Evolutionary conservation across 2,888 invertebrate genomes (phyloP).

Genomic region (Girardia tigrina): DNA sequence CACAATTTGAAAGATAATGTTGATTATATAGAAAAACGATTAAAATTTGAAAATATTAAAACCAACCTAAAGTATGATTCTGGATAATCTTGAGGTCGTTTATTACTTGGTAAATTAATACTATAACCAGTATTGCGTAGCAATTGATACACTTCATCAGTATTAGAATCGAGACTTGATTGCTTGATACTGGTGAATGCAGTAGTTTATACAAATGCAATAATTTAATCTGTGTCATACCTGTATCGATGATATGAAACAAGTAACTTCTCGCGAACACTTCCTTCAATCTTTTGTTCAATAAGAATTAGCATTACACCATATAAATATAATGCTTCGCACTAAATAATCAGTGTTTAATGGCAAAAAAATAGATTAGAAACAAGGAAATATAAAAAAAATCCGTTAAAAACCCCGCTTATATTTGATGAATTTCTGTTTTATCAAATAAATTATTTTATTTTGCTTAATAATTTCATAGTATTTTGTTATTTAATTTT

Average conservation of each 20-base stretch:
- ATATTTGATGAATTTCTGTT: no score
- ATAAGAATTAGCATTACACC: conserved; percentile 79
- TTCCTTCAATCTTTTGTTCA: conserved; percentile 74
- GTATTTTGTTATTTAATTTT: no score
- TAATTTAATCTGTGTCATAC: conserved; percentile 39
- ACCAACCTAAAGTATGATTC: conserved; percentile 73
- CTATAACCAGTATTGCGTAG: conserved; percentile 71
- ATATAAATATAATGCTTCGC: conserved; percentile 80
- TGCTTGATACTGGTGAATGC: conserved; percentile 21
- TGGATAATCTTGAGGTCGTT: conserved; percentile 69
- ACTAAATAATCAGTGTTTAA: no score
- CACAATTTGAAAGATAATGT: no score
- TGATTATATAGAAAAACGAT: no score
- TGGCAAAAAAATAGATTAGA: no score
- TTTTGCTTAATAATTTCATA: no score
- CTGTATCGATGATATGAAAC: conserved; percentile 88
- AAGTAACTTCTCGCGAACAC: conserved; percentile 70
- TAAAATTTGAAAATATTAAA: no score
- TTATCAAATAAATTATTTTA: no score
- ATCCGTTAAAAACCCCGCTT: no score
- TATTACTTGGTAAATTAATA: conserved; percentile 51
- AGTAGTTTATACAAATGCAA: not conserved
- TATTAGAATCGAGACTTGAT: conserved; percentile 28
- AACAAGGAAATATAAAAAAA: no score
- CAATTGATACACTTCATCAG: conserved; percentile 80